Base-by-base conservation (phyloP, 2,797 vertebrate species). In the Kryptolebias ocellatus region DNA sequence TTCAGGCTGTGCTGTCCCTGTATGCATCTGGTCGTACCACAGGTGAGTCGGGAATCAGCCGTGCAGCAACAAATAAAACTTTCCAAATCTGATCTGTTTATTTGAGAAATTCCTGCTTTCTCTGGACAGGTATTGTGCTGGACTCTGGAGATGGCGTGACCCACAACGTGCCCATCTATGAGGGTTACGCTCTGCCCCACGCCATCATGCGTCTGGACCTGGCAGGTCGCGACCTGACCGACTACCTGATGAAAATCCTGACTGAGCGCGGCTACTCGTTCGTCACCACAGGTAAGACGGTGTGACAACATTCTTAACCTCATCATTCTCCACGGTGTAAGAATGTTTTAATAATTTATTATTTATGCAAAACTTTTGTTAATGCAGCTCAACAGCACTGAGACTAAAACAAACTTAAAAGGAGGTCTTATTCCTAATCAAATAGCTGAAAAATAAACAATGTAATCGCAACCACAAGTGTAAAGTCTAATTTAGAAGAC, bases 231-330 rank as follows among this genome's bases (percentile, higher is more conserved):
- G 98, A 99, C 86, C 94, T 99, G 85, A 99, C 98, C 0, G 98
- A 99, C 95, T 99, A 99, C 95, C 95, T 99, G 93, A 99, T 99
- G 98, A 99, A 99, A 92, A 99, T 99, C 90, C 95, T 99, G 86
- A 99, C 98, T 0, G 98, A 99, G 91, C 94, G 98, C 74, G 98
- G 98, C 85, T 99, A 99, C 87, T 96, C 95, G 47, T 99, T 99
- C 0, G 96, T 98, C 83, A 99, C 98, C 78, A 99, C 98, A 5
- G 98, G 98, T 98, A 92, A 74, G 76, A 58, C 3, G 7, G 0
- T 14, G 11, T 16, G 17, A 47, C 44, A 57, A n/a, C 7, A 24
- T 24, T 24, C 20, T 24, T 24, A 24, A 24, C 20, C 20, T 24
- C 20, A 24, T 24, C 20, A 24, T 24, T 24, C 31, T 34, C 31